Conservation (phyloP, 64 coral and sea anemone species). For the Orbicella faveolata region DNA sequence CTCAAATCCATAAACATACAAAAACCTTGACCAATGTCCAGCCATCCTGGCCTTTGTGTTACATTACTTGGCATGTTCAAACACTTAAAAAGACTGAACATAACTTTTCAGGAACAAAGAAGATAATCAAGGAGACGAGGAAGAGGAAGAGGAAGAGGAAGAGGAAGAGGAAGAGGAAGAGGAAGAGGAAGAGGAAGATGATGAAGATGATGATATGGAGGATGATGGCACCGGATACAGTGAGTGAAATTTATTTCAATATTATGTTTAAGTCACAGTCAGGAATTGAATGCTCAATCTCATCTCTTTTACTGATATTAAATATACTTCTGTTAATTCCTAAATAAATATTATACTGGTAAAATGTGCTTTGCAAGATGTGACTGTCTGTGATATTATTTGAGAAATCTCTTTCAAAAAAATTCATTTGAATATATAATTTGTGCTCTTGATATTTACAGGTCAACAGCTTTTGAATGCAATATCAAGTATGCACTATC, state of each 20-base stretch:
- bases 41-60: too few species aligned
- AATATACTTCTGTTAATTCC: too few species aligned
- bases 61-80: too few species aligned
- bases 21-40: too few species aligned
- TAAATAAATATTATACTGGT: too few species aligned
- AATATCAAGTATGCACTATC: conserved; percentile 20
- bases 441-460: background rate
- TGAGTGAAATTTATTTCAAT: background rate
- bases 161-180: conserved; percentile 4
- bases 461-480: conserved; percentile 36
- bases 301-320: too few species aligned
- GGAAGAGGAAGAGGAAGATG: conserved; percentile 3
- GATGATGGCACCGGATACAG: conserved; percentile 19
- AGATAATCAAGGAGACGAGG: conserved; percentile 1
- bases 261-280: background rate
- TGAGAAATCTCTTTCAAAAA: background rate
- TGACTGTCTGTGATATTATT: background rate
- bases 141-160: conserved; percentile 29
- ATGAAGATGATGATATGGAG: conserved; percentile 6
- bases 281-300: too few species aligned
- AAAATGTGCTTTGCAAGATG: too few species aligned
- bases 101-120: background rate
- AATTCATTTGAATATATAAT: background rate
- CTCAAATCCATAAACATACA: too few species aligned
- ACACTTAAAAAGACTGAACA: too few species aligned